Conservation (phyloP, 2,888 invertebrate genomes). For the Drosophila setosimentum region DNA sequence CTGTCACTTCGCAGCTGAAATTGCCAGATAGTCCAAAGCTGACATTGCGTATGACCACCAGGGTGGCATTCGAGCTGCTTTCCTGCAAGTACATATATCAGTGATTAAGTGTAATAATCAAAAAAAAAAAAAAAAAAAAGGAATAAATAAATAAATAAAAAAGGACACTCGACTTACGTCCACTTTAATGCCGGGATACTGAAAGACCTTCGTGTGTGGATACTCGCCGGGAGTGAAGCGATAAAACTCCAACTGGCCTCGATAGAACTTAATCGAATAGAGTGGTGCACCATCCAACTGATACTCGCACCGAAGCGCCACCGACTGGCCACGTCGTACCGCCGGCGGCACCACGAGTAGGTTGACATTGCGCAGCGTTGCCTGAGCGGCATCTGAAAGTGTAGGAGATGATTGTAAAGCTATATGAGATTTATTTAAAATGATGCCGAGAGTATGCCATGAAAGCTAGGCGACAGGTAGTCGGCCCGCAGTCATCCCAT, state of each 20-base stretch:
- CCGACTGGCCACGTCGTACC: conserved; percentile 88
- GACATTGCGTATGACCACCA: conserved; percentile 89
- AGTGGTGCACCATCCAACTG: conserved; percentile 89
- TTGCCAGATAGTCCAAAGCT: conserved; percentile 89
- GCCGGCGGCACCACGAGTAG: conserved; percentile 88
- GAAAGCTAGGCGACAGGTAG: conserved; percentile 24
- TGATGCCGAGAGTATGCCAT: conserved; percentile 51
- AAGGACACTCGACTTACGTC: conserved; percentile 86
- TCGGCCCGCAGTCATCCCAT: conserved; percentile 25
- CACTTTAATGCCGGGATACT: conserved; percentile 88
- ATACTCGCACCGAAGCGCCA: conserved; percentile 87
- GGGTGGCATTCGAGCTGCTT: conserved; percentile 89
- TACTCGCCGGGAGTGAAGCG: conserved; percentile 89
- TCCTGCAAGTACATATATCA: conserved; percentile 85
- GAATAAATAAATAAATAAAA: no score
- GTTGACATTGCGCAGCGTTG: conserved; percentile 84
- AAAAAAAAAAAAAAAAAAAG: neutral
- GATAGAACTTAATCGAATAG: conserved; percentile 90
- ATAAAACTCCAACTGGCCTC: conserved; percentile 89
- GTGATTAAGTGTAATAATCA: conserved; percentile 11
- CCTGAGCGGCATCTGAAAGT: conserved; percentile 86
- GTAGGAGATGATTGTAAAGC: conserved; percentile 8
- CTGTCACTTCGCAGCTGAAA: conserved; percentile 90
- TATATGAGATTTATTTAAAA: conserved; percentile 66
- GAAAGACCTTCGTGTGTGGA: conserved; percentile 89